Conservation (phyloP, 2,797 vertebrate genomes). For the Botia almorhae region DNA sequence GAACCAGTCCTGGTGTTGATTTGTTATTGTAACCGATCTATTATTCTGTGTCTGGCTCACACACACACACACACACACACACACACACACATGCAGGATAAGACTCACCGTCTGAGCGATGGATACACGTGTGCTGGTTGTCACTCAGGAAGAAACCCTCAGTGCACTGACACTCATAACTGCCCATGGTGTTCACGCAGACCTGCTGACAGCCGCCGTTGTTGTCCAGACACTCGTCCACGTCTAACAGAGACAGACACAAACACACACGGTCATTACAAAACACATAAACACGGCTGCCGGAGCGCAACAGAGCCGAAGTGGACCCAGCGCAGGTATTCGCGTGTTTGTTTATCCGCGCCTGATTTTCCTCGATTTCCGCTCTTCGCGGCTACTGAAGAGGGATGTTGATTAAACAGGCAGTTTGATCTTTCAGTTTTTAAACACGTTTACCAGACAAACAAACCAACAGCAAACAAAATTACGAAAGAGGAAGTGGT, state of each 20-base stretch:
- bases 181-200: constrained; percentile 96
- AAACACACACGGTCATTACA: constrained; percentile 57
- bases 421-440: constrained; percentile 53
- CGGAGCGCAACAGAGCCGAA: constrained; percentile 36
- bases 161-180: constrained; percentile 94
- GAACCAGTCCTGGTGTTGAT: too few relatives aligned
- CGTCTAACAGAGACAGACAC: constrained; percentile 73
- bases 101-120: constrained; percentile 92
- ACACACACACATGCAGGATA: not conserved
- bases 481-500: not conserved
- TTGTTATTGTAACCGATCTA: too few relatives aligned
- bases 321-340: constrained; percentile 46
- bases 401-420: constrained; percentile 44
- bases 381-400: constrained; percentile 20
- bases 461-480: constrained; percentile 23
- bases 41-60: too few relatives aligned
- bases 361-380: constrained; percentile 26
- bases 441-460: constrained; percentile 49
- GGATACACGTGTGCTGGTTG: constrained; percentile 98
- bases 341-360: constrained; percentile 58
- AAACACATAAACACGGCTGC: constrained; percentile 36
- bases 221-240: constrained; percentile 94
- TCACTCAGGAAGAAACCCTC: constrained; percentile 95
- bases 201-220: constrained; percentile 97
- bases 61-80: too few relatives aligned